Conservation (phyloP, 2,888 invertebrate species). For the Xestia xanthographa region DNA sequence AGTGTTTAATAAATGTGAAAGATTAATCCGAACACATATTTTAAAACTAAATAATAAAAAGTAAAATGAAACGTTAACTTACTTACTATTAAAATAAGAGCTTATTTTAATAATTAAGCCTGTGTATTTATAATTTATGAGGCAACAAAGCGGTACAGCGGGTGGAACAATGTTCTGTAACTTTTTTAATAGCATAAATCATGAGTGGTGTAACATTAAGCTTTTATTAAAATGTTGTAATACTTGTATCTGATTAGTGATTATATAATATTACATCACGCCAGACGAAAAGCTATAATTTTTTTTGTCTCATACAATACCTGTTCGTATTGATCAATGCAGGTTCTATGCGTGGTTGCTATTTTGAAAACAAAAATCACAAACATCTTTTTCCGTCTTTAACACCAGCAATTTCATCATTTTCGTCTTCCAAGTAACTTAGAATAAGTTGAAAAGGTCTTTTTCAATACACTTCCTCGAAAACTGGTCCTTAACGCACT, state of each 20-base stretch:
- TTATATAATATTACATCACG: background rate
- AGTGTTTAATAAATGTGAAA: too few relatives aligned
- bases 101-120: constrained; percentile 11
- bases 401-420: too few relatives aligned
- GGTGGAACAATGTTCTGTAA: constrained; percentile 5
- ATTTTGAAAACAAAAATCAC: too few relatives aligned
- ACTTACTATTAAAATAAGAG: background rate
- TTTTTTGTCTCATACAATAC: background rate
- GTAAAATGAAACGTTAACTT: background rate
- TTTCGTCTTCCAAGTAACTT: too few relatives aligned
- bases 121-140: constrained; percentile 22
- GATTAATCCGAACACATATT: background rate
- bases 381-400: too few relatives aligned
- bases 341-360: too few relatives aligned
- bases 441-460: too few relatives aligned
- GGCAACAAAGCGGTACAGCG: constrained; percentile 9
- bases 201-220: background rate
- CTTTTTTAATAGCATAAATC: constrained; percentile 45
- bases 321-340: too few relatives aligned
- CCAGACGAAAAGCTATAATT: background rate
- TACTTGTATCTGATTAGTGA: background rate
- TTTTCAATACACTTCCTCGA: too few relatives aligned
- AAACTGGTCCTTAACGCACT: too few relatives aligned
- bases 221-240: constrained; percentile 20
- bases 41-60: background rate